Evolutionary conservation across 2,797 vertebrate species (phyloP).

Genomic region (Halcyon chelicuti): DNA sequence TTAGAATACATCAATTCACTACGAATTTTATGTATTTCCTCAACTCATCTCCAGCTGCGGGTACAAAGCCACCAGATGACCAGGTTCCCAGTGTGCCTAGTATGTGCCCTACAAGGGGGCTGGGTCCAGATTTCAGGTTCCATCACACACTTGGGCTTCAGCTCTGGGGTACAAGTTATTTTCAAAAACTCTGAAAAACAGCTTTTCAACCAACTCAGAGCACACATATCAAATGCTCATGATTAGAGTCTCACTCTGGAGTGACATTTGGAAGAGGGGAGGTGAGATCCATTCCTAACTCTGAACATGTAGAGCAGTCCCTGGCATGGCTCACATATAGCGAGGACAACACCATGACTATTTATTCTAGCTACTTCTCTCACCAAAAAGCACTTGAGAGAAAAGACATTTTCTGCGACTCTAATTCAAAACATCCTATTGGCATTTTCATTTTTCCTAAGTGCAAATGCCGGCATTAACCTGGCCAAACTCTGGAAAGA

Average conservation of each 20-base stretch:
- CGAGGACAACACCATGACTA: background rate
- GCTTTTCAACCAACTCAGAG: background rate
- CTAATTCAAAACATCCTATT: background rate
- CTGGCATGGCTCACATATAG: background rate
- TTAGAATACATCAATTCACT: background rate
- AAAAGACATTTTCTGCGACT: background rate
- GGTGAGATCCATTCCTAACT: background rate
- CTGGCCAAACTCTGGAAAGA: background rate
- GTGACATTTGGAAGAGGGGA: background rate
- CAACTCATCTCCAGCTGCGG: background rate
- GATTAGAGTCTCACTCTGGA: background rate
- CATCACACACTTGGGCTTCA: background rate
- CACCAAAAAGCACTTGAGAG: background rate
- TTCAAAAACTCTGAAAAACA: background rate
- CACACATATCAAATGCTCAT: background rate
- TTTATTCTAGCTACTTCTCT: background rate
- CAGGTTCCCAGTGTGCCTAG: background rate
- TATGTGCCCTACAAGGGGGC: background rate
- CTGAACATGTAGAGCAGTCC: background rate
- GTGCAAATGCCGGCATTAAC: background rate
- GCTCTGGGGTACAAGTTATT: background rate
- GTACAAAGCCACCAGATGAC: background rate
- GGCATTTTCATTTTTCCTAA: background rate
- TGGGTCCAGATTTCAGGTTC: background rate
- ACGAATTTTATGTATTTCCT: background rate